Evolutionary conservation across 2,888 invertebrate species (phyloP), one percentile per base, ranked within the genome.

Genomic region (Drosophila anceps): DNA sequence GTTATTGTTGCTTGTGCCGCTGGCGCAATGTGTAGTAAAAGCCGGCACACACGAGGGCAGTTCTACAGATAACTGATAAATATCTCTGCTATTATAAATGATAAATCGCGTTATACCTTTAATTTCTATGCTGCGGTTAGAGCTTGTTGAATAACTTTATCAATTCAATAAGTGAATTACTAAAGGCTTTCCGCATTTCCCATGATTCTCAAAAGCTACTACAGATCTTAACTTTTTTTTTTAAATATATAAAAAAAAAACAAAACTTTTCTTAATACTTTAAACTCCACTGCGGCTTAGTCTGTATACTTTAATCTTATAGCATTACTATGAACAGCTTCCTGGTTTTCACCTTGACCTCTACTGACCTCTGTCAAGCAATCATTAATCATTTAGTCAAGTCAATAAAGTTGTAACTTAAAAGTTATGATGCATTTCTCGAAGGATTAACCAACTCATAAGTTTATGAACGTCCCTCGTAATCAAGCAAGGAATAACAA

Each of bases 31-130:
- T 46, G 74, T 53, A 43, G 60, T 64, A 60, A 63, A 61, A 46
- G 55, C 59, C 69, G 48, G 53, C 74, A 58, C 41, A 31, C 1
- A 10, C 74, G 74, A 74, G 64, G 60, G 74, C 37, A 41, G 35
- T 1, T 55, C 12, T 24, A 63, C 35, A 37, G 9, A 4, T 55
- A 55, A n/a, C 1, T 29, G 20, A 2, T 6, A 33, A 43, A 24
- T 27, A 27, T 18, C 10, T 9, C 0, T 4, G n/a, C 29, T 10
- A n/a, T 9, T 24, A 13, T 37, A 15, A 37, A 10, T 1, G 15
- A 15, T 15, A 15, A 39, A 3, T n/a, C 5, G 8, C 7, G 1
- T n/a, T 3, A n/a, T n/a, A 7, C 1, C 15, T n/a, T 37, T 37
- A 15, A 24, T 7, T 8, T 13, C 15, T 8, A 7, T 24, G 43